A percentile compares a stretch with the other conserved stretches of the same genome.
These are phyloP conservation scores for Sebastes umbrosus DNA, from an alignment of 2,797 vertebrate species.

Conservation along the genomic window DNA sequence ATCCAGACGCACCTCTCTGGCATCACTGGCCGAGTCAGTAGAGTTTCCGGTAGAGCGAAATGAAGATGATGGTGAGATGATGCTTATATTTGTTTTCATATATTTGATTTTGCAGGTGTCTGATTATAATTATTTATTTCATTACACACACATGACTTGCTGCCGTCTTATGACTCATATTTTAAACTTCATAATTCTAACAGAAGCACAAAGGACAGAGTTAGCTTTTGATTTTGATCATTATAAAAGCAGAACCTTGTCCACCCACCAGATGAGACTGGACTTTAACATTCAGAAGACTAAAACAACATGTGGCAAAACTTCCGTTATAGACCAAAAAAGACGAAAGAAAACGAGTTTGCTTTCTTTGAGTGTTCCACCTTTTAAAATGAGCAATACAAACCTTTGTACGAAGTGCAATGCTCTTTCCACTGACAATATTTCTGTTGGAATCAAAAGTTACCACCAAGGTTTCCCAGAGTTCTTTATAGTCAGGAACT, in stretches of 20 bases:
- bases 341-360: not conserved
- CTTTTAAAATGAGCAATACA: not conserved
- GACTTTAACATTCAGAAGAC: not conserved
- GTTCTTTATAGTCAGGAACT: not conserved
- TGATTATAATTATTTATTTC: not conserved
- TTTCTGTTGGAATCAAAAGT: not conserved
- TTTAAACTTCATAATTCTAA: not conserved
- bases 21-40: constrained; percentile 93
- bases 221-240: not conserved
- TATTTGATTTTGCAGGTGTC: not conserved
- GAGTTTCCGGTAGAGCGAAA: constrained; percentile 91
- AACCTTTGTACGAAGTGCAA: not conserved
- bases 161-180: not conserved
- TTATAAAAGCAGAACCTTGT: not conserved
- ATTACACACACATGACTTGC: not conserved
- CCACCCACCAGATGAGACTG: not conserved
- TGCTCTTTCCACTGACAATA: not conserved
- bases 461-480: not conserved
- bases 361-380: not conserved
- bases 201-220: not conserved
- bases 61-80: constrained; percentile 92
- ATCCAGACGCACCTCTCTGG: constrained; percentile 93
- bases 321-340: not conserved
- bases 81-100: not conserved
- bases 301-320: not conserved